Base-by-base conservation (phyloP, 2,888 invertebrate species). In the Heliconius sara region DNA sequence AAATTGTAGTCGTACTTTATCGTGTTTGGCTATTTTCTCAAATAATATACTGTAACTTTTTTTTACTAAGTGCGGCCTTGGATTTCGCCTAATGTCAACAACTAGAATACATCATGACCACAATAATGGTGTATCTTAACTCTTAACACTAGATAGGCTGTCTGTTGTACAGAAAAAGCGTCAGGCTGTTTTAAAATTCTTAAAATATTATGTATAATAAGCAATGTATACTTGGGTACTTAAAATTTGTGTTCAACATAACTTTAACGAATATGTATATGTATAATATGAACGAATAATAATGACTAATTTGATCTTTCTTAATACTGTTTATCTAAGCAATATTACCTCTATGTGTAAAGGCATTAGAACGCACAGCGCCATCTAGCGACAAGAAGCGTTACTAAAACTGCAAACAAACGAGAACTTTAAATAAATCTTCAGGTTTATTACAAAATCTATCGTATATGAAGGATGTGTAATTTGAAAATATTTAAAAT, bases 311-410 rank as follows among this genome's bases (percentile, higher is more conserved):
- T 65, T 47, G 25, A 47, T 43, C n/a, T 47, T 25, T 70, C 25
- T 43, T 43, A 70, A 43, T 22, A n/a, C n/a, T 10, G 19, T 68
- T 9, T 13, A 68, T 70, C n/a, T 43, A 47, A 70, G 7, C n/a
- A 70, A 19, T 73, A 34, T 57, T 16, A 13, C 60, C 34, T 34
- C 34, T 34, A 34, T 5, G 9, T 73, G 22, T 10, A 22, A 27
- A 57, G 22, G 3, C 22, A 13, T n/a, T 34, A 7, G 34, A 34
- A 76, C 91, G 77, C 13, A 79, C 89, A 88, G 77, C 92, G 93
- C 92, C 94, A 94, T 93, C 95, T 91, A 87, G 92, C 84, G 91
- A 82, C 87, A 88, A 88, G 91, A 90, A 91, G 87, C 85, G 9
- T 79, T 86, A 91, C 88, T 86, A 89, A 87, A 87, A 84, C 47